Evolutionary conservation across 2,888 invertebrate genomes (phyloP).

Genomic region (Desoria tigrina): DNA sequence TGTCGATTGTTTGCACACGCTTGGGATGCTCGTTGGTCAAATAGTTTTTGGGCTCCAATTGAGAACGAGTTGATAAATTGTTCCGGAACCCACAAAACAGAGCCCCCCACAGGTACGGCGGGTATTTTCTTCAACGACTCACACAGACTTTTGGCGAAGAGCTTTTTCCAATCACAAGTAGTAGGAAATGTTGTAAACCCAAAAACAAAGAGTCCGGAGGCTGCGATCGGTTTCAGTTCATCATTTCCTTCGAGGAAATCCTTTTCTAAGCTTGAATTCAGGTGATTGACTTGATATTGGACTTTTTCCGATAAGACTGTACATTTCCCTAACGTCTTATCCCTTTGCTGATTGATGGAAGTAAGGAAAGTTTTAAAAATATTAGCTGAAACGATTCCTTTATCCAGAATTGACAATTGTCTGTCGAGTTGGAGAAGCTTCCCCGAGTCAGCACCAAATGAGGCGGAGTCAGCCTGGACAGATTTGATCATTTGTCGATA

Average conservation of each 20-base stretch:
- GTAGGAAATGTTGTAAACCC: slow-evolving; percentile 33
- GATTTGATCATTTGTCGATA: slow-evolving; percentile 75
- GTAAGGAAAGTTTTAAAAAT: slow-evolving; percentile 64
- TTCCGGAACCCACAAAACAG: slow-evolving; percentile 82
- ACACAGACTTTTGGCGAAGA: slow-evolving; percentile 42
- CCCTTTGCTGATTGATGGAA: slow-evolving; percentile 20
- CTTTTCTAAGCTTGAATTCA: slow-evolving; percentile 35
- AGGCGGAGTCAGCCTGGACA: slow-evolving; percentile 66
- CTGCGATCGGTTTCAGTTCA: slow-evolving; percentile 39
- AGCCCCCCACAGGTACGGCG: slow-evolving; percentile 76
- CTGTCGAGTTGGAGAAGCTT: slow-evolving; percentile 70
- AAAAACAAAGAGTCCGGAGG: slow-evolving; percentile 44
- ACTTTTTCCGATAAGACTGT: slow-evolving; percentile 37
- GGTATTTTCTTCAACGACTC: slow-evolving; percentile 63
- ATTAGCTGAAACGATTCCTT: slow-evolving; percentile 67
- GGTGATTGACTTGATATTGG: slow-evolving; percentile 21
- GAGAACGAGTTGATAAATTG: slow-evolving; percentile 69
- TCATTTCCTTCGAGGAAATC: slow-evolving; percentile 39
- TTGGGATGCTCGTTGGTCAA: slow-evolving; percentile 60
- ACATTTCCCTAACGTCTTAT: slow-evolving; percentile 25
- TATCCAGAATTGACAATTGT: slow-evolving; percentile 70
- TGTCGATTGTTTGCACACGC: slow-evolving; percentile 57
- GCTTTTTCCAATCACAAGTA: slow-evolving; percentile 42
- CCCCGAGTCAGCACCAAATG: slow-evolving; percentile 63
- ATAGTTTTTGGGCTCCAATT: slow-evolving; percentile 56